These are phyloP conservation scores for Osmoderma eremita DNA, from an alignment of 2,888 invertebrate genomes.

Conservation along the genomic window DNA sequence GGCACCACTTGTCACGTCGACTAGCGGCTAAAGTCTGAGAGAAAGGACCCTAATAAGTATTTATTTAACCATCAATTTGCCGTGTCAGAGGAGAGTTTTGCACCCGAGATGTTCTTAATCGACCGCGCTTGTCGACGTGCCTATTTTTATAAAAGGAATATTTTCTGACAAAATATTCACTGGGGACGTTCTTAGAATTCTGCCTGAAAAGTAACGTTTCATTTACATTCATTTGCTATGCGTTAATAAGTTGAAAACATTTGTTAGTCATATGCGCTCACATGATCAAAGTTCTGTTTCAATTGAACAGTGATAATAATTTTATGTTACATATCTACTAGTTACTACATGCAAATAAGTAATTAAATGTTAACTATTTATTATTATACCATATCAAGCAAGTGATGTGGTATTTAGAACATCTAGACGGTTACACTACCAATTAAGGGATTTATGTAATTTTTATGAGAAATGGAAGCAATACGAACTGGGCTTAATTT, in stretches of 20 bases:
- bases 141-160: conserved; percentile 32
- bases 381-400: too few species aligned
- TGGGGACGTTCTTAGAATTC: conserved; percentile 9
- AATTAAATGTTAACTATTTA: too few species aligned
- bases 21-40: conserved; percentile 45
- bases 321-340: background rate
- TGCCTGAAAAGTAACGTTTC: background rate
- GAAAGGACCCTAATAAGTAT: conserved; percentile 55
- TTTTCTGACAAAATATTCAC: conserved; percentile 28
- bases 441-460: too few species aligned
- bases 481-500: too few species aligned
- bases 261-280: background rate
- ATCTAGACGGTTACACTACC: too few species aligned
- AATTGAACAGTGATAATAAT: background rate
- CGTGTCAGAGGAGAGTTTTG: conserved; percentile 46
- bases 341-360: background rate
- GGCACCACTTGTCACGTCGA: conserved; percentile 60
- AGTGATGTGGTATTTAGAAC: too few species aligned
- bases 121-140: conserved; percentile 32
- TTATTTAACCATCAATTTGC: conserved; percentile 60
- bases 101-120: conserved; percentile 41
- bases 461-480: too few species aligned
- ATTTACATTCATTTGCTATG: background rate
- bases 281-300: background rate
- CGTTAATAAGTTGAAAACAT: background rate